These are phyloP conservation scores for Panthera tigris DNA, from an alignment of 2,113 vertebrate species.

Conservation along the genomic window DNA sequence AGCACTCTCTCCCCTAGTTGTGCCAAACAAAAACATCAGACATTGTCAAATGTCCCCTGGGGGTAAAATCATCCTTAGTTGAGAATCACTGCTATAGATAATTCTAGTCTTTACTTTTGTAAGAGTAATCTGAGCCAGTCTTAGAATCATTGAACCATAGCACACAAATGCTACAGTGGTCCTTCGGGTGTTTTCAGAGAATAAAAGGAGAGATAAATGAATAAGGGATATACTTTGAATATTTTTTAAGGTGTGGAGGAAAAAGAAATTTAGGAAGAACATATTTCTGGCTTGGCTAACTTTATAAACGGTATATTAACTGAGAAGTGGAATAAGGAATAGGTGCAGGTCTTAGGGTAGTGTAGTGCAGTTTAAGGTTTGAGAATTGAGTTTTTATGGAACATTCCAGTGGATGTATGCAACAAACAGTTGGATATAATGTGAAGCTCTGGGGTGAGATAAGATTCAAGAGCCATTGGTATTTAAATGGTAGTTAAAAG, in stretches of 20 bases:
- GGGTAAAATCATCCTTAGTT: not conserved
- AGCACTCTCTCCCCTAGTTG: not conserved
- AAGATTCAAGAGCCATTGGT: not conserved
- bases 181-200: not conserved
- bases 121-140: not conserved
- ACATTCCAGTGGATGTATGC: not conserved
- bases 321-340: not conserved
- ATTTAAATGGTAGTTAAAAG: not conserved
- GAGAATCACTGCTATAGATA: not conserved
- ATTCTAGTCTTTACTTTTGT: not conserved
- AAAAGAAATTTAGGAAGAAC: not conserved
- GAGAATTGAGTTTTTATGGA: not conserved
- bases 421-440: not conserved
- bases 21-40: not conserved
- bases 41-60: not conserved
- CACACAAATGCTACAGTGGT: not conserved
- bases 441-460: not conserved
- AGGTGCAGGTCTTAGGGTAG: not conserved
- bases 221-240: not conserved
- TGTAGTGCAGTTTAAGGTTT: not conserved
- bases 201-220: not conserved
- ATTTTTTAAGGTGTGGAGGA: not conserved
- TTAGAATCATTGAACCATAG: not conserved
- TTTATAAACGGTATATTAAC: not conserved
- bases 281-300: not conserved